These are phyloP conservation scores for Penaeus vannamei DNA, from an alignment of 1,140 invertebrate species.

Conservation along the genomic window DNA sequence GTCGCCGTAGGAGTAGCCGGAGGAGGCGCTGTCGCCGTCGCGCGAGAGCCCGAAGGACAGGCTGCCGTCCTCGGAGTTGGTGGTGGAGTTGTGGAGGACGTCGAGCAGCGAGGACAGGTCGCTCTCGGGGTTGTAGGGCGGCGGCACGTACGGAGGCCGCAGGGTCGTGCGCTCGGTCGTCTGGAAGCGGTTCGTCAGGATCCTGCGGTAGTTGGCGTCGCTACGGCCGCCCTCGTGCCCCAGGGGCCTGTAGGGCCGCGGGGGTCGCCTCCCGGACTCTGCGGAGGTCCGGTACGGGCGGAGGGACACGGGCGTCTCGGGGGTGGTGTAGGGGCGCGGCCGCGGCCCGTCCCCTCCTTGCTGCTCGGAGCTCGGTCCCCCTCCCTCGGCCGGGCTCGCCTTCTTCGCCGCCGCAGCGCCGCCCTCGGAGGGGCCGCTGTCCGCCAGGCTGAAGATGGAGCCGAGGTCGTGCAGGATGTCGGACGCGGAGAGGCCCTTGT, in stretches of 20 bases:
- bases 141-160: constrained; percentile 40
- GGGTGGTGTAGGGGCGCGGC: neutral
- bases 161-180: constrained; percentile 38
- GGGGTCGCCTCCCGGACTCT: neutral
- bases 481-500: constrained; percentile 45
- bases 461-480: constrained; percentile 56
- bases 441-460: constrained; percentile 48
- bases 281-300: constrained; percentile 38
- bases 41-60: neutral
- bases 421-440: neutral
- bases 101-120: neutral
- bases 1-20: neutral
- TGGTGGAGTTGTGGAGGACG: constrained; percentile 36
- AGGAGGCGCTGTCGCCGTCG: neutral
- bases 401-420: neutral
- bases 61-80: neutral
- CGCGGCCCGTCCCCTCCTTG: neutral
- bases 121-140: neutral
- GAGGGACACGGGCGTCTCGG: constrained; percentile 42
- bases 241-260: constrained; percentile 35
- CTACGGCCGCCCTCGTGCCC: constrained; percentile 11
- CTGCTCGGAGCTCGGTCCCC: neutral
- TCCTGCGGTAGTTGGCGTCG: neutral
- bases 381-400: neutral
- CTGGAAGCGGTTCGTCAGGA: constrained; percentile 46